Percentiles rank a stretch among this genome's conserved stretches.
Conservation (phyloP, 2,113 vertebrate genomes). For the Sus scrofa region DNA sequence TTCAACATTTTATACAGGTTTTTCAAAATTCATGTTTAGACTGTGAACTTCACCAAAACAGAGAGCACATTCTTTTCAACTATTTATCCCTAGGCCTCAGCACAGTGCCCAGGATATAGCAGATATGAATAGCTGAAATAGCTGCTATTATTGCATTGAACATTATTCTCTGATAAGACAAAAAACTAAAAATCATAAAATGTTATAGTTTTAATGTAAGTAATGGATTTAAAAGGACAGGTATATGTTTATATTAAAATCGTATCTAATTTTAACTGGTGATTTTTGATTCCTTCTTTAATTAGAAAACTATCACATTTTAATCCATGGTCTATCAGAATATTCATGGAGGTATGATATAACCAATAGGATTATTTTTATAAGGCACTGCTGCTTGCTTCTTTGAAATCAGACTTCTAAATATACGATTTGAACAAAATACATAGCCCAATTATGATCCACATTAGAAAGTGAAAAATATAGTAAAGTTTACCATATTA, state of each 20-base stretch:
- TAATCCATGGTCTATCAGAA: background rate
- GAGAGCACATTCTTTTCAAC: background rate
- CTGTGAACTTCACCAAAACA: background rate
- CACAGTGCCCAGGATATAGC: background rate
- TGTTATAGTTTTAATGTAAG: background rate
- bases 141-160: background rate
- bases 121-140: background rate
- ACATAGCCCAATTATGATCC: background rate
- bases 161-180: background rate
- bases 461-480: background rate
- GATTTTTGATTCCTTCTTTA: conserved; percentile 1
- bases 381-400: background rate
- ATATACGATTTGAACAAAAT: conserved; percentile 8
- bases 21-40: background rate
- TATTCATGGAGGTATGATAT: background rate
- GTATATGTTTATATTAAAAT: background rate
- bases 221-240: conserved; percentile 4
- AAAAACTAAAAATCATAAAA: background rate
- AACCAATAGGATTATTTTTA: background rate
- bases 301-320: background rate
- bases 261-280: background rate
- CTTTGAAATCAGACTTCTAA: conserved; percentile 41
- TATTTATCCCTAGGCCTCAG: background rate
- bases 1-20: background rate
- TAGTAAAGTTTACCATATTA: background rate